phyloP scores from a whole-genome alignment of 2,797 vertebrate genomes.

The Acanthornis magna region DNA sequence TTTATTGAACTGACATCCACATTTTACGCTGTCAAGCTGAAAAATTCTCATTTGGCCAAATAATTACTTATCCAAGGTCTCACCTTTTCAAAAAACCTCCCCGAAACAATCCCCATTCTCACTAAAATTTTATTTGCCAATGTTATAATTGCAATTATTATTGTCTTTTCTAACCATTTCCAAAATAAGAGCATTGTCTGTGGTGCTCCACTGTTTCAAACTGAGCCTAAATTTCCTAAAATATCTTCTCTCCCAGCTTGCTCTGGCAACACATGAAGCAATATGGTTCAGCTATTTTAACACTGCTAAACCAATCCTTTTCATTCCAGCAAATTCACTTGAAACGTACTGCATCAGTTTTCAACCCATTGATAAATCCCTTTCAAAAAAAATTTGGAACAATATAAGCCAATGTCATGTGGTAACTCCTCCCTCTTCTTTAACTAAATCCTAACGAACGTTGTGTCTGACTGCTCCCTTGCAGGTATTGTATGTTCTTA shows the following conservation, averaged over 20 bases:
- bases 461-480: neutral
- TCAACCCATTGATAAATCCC: neutral
- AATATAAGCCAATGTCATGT: neutral
- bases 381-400: neutral
- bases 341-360: neutral
- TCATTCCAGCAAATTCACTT: neutral
- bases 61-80: neutral
- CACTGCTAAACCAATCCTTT: neutral
- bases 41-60: neutral
- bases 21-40: neutral
- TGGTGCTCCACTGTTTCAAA: neutral
- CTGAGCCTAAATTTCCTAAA: neutral
- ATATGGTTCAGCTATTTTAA: neutral
- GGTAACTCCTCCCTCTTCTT: neutral
- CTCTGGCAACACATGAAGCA: neutral
- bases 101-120: neutral
- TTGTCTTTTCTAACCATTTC: neutral
- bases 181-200: neutral
- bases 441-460: neutral
- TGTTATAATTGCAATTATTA: neutral
- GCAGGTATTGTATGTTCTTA: neutral
- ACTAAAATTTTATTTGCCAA: neutral
- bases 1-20: neutral
- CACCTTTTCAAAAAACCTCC: neutral
- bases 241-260: neutral